phyloP scores from a whole-genome alignment of 2,888 invertebrate species.

The Subacronicta megacephala region DNA sequence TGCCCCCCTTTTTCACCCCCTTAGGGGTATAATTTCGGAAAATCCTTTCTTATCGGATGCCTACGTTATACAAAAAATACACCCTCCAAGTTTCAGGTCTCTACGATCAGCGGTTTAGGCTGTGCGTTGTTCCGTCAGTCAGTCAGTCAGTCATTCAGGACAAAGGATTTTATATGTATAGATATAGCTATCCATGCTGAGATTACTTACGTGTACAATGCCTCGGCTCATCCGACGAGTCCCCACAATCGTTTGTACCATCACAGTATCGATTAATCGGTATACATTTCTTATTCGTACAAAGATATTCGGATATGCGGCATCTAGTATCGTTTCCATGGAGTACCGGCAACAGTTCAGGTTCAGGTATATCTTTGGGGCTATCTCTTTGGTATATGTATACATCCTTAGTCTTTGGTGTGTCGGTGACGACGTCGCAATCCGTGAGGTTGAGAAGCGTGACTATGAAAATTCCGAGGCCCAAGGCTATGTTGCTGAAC shows the following conservation, averaged over 20 bases:
- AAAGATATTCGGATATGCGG: conserved; percentile 92
- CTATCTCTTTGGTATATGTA: conserved; percentile 71
- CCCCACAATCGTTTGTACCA: conserved; percentile 94
- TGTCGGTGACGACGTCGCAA: conserved; percentile 75
- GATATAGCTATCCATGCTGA: not conserved
- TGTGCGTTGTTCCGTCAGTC: too few relatives aligned
- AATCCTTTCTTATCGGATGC: too few relatives aligned
- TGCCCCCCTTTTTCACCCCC: too few relatives aligned
- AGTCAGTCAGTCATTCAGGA: too few relatives aligned
- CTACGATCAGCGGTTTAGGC: too few relatives aligned
- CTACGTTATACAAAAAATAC: too few relatives aligned
- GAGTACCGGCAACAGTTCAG: conserved; percentile 79
- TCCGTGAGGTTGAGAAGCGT: conserved; percentile 71
- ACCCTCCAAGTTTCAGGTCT: too few relatives aligned
- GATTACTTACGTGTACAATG: conserved; percentile 94
- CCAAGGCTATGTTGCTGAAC: conserved; percentile 67
- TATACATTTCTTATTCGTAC: conserved; percentile 91
- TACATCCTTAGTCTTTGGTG: conserved; percentile 48
- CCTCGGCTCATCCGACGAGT: conserved; percentile 94
- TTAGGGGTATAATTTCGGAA: too few relatives aligned
- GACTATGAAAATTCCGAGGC: conserved; percentile 69
- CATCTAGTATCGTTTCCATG: conserved; percentile 88
- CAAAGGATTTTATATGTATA: too few relatives aligned
- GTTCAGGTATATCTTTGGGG: conserved; percentile 75
- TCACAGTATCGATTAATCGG: conserved; percentile 94